Evolutionary conservation across 2,888 invertebrate genomes (phyloP).

Genomic region (Tenthredo distinguenda): DNA sequence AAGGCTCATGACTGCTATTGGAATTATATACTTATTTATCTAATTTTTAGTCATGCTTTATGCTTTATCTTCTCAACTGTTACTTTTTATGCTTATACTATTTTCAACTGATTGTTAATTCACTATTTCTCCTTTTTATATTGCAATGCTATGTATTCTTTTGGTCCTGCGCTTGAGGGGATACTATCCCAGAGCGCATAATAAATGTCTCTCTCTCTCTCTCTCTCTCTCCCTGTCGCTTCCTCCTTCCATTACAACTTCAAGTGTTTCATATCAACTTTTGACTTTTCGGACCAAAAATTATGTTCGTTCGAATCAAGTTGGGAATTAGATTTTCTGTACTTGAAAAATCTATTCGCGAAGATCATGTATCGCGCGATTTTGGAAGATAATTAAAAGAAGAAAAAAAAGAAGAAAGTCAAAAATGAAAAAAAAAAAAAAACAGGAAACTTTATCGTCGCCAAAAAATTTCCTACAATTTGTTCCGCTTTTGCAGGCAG

Average conservation of each 20-base stretch:
- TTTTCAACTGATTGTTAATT: no score
- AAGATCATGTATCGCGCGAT: background rate
- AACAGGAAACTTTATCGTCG: background rate
- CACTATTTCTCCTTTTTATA: no score
- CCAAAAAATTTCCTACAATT: background rate
- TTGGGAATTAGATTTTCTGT: background rate
- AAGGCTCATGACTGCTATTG: no score
- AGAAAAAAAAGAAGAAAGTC: background rate
- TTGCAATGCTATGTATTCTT: no score
- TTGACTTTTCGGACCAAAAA: background rate
- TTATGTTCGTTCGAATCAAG: no score
- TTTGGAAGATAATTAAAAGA: background rate
- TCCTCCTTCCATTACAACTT: background rate
- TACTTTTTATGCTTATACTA: no score
- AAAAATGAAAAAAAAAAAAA: background rate
- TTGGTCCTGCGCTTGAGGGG: no score
- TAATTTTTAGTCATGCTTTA: no score
- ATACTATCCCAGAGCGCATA: no score
- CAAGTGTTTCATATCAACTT: background rate
- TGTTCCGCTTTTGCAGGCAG: background rate
- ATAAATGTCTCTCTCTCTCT: slow-evolving; percentile 51
- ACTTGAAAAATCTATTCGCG: background rate
- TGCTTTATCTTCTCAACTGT: no score
- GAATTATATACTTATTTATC: no score
- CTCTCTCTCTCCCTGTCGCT: slow-evolving; percentile 53